These are phyloP conservation scores for Indicator indicator DNA, from an alignment of 2,113 vertebrate genomes.

Conservation along the genomic window DNA sequence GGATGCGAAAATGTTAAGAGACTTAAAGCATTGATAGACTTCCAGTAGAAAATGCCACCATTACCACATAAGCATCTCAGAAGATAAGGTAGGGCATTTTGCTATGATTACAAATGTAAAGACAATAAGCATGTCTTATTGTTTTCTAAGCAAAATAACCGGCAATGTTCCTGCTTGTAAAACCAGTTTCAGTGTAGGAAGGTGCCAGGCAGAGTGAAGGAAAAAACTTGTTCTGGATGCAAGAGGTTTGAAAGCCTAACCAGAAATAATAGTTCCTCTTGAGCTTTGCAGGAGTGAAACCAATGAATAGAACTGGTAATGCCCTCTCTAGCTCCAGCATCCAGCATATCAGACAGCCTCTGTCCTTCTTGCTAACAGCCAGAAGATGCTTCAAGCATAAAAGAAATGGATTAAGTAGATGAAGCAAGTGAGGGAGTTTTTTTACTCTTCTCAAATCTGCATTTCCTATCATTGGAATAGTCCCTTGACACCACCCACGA, in stretches of 20 bases:
- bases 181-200: constrained; percentile 30
- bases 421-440: background rate
- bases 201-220: background rate
- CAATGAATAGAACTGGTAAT: background rate
- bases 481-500: background rate
- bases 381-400: background rate
- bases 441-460: background rate
- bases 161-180: constrained; percentile 3
- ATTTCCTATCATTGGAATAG: background rate
- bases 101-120: constrained; percentile 47
- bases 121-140: constrained; percentile 25
- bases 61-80: background rate
- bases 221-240: background rate
- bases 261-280: background rate
- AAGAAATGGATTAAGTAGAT: background rate
- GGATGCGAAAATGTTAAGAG: constrained; percentile 46
- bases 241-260: background rate
- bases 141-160: constrained; percentile 37
- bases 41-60: constrained; percentile 27
- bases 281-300: background rate
- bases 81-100: constrained; percentile 32
- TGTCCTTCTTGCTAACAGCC: background rate
- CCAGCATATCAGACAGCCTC: background rate
- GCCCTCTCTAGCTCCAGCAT: background rate
- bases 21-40: constrained; percentile 34